Conservation (phyloP, 2,797 vertebrate genomes). For the Acanthurus leucopareius region DNA sequence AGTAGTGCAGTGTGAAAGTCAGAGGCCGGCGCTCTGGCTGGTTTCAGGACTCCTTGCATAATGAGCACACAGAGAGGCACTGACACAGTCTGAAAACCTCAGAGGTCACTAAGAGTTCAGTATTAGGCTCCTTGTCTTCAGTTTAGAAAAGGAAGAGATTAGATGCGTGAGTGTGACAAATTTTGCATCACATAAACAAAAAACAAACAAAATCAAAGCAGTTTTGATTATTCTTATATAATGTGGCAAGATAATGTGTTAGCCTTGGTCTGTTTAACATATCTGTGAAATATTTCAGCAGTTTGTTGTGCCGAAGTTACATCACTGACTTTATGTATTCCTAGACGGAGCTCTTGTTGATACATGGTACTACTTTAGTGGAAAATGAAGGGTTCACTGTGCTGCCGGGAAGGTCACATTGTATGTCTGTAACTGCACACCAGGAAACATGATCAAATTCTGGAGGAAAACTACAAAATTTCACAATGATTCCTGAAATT, state of each 20-base stretch:
- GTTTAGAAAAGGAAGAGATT: background rate
- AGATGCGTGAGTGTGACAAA: background rate
- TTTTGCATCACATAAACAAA: background rate
- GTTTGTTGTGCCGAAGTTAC: conserved; percentile 52
- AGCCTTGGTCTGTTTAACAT: conserved; percentile 50
- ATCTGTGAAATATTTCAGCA: conserved; percentile 58
- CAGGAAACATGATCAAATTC: background rate
- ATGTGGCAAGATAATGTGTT: conserved; percentile 27
- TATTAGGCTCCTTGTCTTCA: background rate
- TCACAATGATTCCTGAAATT: too few relatives aligned
- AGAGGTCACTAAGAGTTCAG: background rate
- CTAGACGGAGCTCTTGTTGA: background rate
- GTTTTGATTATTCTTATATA: conserved; percentile 9
- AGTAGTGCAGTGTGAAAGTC: conserved; percentile 41
- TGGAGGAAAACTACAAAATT: too few relatives aligned
- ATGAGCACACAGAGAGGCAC: conserved; percentile 12
- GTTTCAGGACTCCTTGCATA: conserved; percentile 42
- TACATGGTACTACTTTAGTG: background rate
- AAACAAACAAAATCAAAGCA: background rate
- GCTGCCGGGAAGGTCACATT: background rate
- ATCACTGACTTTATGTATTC: background rate
- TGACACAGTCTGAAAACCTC: conserved; percentile 4
- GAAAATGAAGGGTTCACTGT: background rate
- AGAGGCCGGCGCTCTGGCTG: background rate
- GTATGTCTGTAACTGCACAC: background rate